Conservation (phyloP, 2,888 invertebrate genomes). For the Blomia tropicalis region DNA sequence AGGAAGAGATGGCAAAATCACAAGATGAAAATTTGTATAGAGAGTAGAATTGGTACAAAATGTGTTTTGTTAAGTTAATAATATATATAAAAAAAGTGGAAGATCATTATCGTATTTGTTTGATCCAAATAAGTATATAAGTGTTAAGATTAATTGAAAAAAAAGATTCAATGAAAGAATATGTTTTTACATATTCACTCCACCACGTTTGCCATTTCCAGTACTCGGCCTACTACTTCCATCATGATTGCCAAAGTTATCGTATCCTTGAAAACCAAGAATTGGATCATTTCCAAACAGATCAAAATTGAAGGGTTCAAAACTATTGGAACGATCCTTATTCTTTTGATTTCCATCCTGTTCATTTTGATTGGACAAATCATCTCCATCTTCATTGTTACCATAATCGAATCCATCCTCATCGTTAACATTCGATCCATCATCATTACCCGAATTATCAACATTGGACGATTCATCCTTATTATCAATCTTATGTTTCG, state of each 20-base stretch:
- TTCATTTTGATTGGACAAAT: not conserved
- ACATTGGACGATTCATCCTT: not conserved
- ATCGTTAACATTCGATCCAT: not conserved
- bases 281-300: constrained; percentile 5
- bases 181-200: not conserved
- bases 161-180: not conserved
- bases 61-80: not conserved
- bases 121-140: not conserved
- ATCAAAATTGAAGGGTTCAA: constrained; percentile 17
- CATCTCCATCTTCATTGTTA: not conserved
- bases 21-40: not conserved
- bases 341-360: not conserved
- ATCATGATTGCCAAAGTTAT: constrained; percentile 15
- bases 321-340: no score
- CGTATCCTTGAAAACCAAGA: constrained; percentile 9
- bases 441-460: not conserved
- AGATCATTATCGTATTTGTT: not conserved
- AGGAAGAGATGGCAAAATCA: no score
- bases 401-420: not conserved
- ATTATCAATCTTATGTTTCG: not conserved
- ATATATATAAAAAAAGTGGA: not conserved
- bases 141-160: not conserved
- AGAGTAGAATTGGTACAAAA: not conserved
- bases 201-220: no score
- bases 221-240: no score